Evolutionary conservation across 2,888 invertebrate genomes (phyloP), one percentile per base, ranked within the genome.

Genomic region (Papilio gigon): DNA sequence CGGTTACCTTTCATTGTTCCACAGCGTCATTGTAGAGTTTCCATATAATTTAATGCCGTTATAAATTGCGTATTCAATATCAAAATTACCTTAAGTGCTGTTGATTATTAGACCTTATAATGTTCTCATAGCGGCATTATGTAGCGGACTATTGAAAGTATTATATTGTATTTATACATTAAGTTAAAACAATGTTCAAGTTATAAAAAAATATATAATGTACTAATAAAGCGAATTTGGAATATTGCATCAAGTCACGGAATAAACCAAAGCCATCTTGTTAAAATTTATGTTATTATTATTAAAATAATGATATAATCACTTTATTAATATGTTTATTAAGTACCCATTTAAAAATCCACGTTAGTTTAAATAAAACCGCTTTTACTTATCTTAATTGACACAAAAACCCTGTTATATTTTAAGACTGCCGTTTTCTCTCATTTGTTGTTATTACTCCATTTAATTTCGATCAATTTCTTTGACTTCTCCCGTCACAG

Each of bases 1-100:
- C 71, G 76, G 76, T 74, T 75, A 65, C 65, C 42, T 65, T 77
- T 77, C 75, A 75, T 78, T 79, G 77, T 77, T 73, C 74, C 74
- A 67, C 74, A 47, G 65, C 62, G 66, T 65, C 62, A 68, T 67
- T 72, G 73, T 75, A 61, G 25, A 63, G 61, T 62, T 70, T 66
- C 56, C 70, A 68, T 62, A 71, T 76, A 75, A 75, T 77, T 75
- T 76, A 71, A 74, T 72, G 73, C 72, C 66, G 74, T 78, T 76
- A 78, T 78, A 69, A 67, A 78, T 73, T 71, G 71, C 70, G 74
- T 72, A 77, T 75, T 74, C 64, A 72, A 73, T 68, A 59, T 50
- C 22, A 44, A 64, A 42, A 58, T 44, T 62, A 30, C 30, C 30
- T 56, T 30, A 56, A 56, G 53, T 56, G 53, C 30, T 30, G 30